These are phyloP conservation scores for Aphaenogaster ashmeadi DNA, from an alignment of 1,140 invertebrate genomes.

Conservation along the genomic window DNA sequence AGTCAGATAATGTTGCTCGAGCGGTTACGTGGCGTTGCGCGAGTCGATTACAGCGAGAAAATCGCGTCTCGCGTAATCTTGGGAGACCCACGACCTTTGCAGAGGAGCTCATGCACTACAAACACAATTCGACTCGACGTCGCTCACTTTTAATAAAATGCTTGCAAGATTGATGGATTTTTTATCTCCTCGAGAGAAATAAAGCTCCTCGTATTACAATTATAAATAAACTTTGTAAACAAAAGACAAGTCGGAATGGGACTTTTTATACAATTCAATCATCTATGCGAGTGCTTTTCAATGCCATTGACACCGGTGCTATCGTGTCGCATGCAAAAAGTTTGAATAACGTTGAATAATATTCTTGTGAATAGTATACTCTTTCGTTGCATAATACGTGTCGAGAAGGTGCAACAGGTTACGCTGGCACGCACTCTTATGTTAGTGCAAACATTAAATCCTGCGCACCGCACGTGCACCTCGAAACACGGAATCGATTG, in stretches of 20 bases:
- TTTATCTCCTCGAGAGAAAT: background rate
- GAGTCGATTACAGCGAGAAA: background rate
- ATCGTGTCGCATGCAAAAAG: slow-evolving; percentile 17
- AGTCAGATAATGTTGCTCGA: slow-evolving; percentile 30
- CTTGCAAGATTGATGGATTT: background rate
- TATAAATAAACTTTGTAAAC: background rate
- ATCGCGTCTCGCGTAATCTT: slow-evolving; percentile 3
- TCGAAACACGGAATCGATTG: slow-evolving; percentile 18
- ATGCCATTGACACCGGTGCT: slow-evolving; percentile 6
- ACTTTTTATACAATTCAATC: background rate
- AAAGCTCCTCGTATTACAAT: background rate
- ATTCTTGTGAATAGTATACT: background rate
- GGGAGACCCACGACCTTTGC: background rate
- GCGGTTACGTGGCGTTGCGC: slow-evolving; percentile 41
- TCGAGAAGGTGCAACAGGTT: slow-evolving; percentile 43
- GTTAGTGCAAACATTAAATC: slow-evolving; percentile 46
- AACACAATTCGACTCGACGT: background rate
- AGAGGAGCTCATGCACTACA: background rate
- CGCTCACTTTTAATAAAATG: background rate
- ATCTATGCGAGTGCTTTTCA: background rate
- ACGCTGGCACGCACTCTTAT: background rate
- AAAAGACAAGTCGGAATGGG: background rate
- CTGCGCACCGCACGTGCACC: too few species aligned
- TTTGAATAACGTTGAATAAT: slow-evolving; percentile 23
- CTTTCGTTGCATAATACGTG: slow-evolving; percentile 29